Evolutionary conservation across 2,113 vertebrate genomes (phyloP).

Genomic region (Fulica atra): DNA sequence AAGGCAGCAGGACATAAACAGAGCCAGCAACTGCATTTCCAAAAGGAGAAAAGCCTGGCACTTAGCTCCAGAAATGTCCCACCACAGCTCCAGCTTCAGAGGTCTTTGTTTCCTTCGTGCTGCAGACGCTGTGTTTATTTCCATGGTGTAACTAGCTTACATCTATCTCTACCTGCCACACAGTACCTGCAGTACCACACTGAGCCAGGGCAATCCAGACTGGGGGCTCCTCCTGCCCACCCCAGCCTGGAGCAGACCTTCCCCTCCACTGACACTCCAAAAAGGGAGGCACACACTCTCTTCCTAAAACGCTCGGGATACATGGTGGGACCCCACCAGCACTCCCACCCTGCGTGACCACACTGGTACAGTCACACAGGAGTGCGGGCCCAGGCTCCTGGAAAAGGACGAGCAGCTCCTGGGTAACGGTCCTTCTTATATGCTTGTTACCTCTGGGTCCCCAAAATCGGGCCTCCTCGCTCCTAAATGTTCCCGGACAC

Average conservation of each 20-base stretch:
- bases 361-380: no score
- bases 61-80: neutral
- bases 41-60: neutral
- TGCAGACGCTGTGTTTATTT: neutral
- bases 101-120: neutral
- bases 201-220: neutral
- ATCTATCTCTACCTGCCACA: neutral
- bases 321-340: fast-evolving
- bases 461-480: neutral
- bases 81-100: fast-evolving
- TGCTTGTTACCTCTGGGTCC: neutral
- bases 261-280: neutral
- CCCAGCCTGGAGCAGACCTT: neutral
- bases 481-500: neutral
- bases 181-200: neutral
- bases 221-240: neutral
- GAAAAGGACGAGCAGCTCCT: neutral
- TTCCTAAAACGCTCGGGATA: neutral
- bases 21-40: neutral
- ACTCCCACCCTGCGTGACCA: neutral
- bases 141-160: neutral
- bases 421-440: neutral
- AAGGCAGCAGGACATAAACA: neutral
- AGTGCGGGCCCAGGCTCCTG: neutral
- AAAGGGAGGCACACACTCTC: fast-evolving